Base-by-base conservation (phyloP, 2,113 vertebrate genomes). In the Prunella fulvescens region DNA sequence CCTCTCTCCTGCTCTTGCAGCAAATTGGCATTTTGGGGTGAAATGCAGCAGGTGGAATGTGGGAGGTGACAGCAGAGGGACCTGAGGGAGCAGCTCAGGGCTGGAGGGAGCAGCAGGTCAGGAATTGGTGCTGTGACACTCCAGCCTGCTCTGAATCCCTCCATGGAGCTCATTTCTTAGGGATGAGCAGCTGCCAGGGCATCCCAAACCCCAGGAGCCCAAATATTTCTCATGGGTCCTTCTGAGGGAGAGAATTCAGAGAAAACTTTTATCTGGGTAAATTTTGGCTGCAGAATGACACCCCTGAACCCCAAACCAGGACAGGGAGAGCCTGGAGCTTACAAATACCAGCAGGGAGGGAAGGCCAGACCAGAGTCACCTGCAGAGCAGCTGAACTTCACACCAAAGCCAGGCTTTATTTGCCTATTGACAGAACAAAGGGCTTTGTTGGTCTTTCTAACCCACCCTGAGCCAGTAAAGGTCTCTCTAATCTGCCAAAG, bases 381-480 rank as follows among this genome's bases (percentile, higher is more conserved):
- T 5, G 3, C n/a, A 81, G 47, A 74, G 65, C 64, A 14, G 40
- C 48, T 95, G 92, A 95, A 88, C 73, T 94, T 96, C 86, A 86
- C 81, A 84, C 19, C 66, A 74, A 95, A 96, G 88, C 86, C 69
- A 31, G 77, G 26, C 47, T 97, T 93, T 91, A 53, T 85, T 54
- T 92, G 80, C 70, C 83, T 95, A 20, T 94, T 96, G 94, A 92
- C 77, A 91, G 47, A 92, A 39, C 0, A 5, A 69, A 74, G 51
- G 35, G 39, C 11, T 94, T 84, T 96, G 91, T 88, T 91, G 86
- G 82, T 88, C 61, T 92, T 93, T 78, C 64, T 88, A 91, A 90
- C 83, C 51, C 77, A 70, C 19, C 67, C 87, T 26, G 83, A 83
- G 65, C 66, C 56, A 56, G 73, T 18, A 96, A 94, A 97, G 86